Evolutionary conservation across 1,140 invertebrate genomes (phyloP).

Genomic region (Eupristina koningsbergeri): DNA sequence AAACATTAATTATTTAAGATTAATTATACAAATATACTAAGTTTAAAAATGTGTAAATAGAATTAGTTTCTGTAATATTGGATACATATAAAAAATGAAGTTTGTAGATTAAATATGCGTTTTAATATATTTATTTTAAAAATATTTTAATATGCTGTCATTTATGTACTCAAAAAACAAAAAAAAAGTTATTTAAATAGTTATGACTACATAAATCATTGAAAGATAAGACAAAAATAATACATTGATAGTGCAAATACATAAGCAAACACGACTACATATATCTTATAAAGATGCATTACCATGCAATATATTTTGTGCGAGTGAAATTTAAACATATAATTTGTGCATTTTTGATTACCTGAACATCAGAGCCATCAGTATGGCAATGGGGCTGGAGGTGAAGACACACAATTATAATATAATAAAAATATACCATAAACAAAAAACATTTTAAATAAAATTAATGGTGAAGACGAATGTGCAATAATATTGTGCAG

Average conservation of each 20-base stretch:
- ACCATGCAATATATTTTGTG: constrained; percentile 65
- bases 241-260: background rate
- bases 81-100: too few species aligned
- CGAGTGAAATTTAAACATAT: constrained; percentile 66
- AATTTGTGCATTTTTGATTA: constrained; percentile 77
- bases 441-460: constrained; percentile 66
- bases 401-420: constrained; percentile 73
- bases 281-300: constrained; percentile 52
- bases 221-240: too few species aligned
- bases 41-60: too few species aligned
- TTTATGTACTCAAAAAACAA: too few species aligned
- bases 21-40: too few species aligned
- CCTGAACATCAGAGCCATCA: constrained; percentile 89
- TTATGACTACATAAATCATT: too few species aligned
- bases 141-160: too few species aligned
- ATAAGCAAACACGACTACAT: constrained; percentile 6
- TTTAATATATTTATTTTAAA: too few species aligned
- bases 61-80: too few species aligned
- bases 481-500: constrained; percentile 44
- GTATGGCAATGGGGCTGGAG: constrained; percentile 88
- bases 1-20: too few species aligned
- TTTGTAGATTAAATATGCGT: too few species aligned
- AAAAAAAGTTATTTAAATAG: too few species aligned
- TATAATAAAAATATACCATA: constrained; percentile 71
- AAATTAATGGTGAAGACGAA: constrained; percentile 51